Conservation (phyloP, 2,797 vertebrate genomes). For the Artibeus jamaicensis region DNA sequence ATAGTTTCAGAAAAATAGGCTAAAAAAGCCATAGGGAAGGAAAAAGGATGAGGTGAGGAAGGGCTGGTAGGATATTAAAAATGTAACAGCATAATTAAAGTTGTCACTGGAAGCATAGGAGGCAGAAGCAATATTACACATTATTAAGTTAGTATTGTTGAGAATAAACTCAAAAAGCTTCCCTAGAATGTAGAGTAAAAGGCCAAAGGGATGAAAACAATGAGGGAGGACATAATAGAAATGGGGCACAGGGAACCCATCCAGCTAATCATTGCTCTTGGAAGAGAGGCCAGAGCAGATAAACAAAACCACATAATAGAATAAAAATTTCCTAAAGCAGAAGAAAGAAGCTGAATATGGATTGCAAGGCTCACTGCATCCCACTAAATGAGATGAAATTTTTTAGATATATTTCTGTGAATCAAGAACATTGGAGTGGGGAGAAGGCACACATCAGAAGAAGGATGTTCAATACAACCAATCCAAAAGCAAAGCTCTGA, state of each 20-base stretch:
- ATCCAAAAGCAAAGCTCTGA: not conserved
- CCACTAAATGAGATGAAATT: not conserved
- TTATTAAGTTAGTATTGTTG: not conserved
- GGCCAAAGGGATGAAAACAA: not conserved
- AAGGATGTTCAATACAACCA: not conserved
- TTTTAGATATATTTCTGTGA: not conserved
- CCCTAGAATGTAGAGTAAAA: not conserved
- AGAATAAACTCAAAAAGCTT: not conserved
- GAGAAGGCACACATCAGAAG: not conserved
- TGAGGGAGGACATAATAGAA: not conserved
- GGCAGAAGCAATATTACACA: not conserved
- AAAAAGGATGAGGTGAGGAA: not conserved
- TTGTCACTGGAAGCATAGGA: not conserved
- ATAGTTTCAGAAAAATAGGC: not conserved
- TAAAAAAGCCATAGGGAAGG: not conserved
- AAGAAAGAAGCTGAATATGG: not conserved
- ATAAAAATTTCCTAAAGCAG: not conserved
- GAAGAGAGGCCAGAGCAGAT: not conserved
- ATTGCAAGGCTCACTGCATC: not conserved
- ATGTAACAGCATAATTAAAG: not conserved
- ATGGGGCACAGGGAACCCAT: not conserved
- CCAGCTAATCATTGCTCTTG: not conserved
- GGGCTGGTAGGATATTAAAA: constrained; percentile 15
- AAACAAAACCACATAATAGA: not conserved
- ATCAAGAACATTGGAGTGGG: not conserved